A percentile compares a stretch with the other conserved stretches of the same genome.
phyloP scores from a whole-genome alignment of 1,140 invertebrate species.

The Drosophila melanogaster region DNA sequence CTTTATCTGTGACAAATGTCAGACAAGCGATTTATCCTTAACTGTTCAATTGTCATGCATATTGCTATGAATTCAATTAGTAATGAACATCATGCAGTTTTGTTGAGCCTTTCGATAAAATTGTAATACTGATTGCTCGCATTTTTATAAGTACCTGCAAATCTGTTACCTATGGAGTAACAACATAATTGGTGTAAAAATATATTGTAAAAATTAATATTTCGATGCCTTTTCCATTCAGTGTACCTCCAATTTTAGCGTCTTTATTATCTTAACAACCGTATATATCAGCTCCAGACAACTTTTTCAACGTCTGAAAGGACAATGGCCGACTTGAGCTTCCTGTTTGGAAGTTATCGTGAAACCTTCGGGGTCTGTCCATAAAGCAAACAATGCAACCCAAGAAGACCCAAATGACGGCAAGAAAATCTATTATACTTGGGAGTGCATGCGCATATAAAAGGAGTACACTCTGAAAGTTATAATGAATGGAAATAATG shows the following conservation, averaged over 20 bases:
- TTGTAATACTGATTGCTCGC: not conserved
- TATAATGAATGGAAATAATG: slow-evolving; percentile 37
- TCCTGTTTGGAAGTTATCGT: slow-evolving; percentile 55
- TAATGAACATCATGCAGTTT: slow-evolving; percentile 32
- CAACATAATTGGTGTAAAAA: too few species aligned
- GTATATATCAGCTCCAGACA: too few species aligned
- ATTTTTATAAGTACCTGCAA: not conserved
- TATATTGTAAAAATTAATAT: too few species aligned
- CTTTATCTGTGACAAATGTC: slow-evolving; percentile 64
- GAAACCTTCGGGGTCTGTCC: slow-evolving; percentile 49
- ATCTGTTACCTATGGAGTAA: not conserved
- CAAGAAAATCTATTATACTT: slow-evolving; percentile 58
- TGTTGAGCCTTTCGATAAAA: not conserved
- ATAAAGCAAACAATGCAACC: slow-evolving; percentile 59
- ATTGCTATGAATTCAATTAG: slow-evolving; percentile 61
- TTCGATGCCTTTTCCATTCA: too few species aligned
- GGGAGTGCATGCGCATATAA: not conserved
- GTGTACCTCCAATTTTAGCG: not conserved
- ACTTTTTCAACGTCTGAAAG: not conserved
- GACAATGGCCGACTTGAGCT: slow-evolving; percentile 25
- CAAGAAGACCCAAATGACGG: slow-evolving; percentile 1
- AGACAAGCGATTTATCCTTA: slow-evolving; percentile 50
- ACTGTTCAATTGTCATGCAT: slow-evolving; percentile 37
- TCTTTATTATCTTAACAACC: too few species aligned
- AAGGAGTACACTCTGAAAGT: slow-evolving; percentile 10